These are phyloP conservation scores for Lepidurus couesii DNA, from an alignment of 1,140 invertebrate species.

Conservation along the genomic window DNA sequence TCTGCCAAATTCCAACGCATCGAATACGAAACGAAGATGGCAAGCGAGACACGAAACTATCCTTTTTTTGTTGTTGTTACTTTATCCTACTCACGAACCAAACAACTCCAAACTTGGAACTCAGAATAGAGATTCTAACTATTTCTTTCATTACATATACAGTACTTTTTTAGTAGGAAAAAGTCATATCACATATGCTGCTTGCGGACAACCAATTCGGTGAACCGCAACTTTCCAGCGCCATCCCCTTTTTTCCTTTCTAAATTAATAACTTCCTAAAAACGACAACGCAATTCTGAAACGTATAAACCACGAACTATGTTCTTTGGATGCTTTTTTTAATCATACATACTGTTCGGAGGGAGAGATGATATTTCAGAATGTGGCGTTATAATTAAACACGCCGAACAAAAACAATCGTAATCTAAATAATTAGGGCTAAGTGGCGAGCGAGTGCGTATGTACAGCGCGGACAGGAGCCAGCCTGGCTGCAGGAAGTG, in stretches of 20 bases:
- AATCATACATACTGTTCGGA: no score
- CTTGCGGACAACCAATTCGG: background rate
- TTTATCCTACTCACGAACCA: background rate
- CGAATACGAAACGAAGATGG: background rate
- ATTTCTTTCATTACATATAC: no score
- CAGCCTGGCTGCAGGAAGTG: constrained; percentile 11
- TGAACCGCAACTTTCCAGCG: background rate
- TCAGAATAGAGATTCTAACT: background rate
- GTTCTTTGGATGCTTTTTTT: no score
- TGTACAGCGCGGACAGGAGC: constrained; percentile 4
- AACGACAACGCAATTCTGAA: background rate
- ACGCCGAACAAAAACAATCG: background rate
- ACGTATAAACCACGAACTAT: background rate
- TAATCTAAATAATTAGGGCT: background rate
- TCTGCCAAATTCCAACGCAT: background rate
- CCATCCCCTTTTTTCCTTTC: background rate
- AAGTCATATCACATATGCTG: background rate
- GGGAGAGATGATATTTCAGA: no score
- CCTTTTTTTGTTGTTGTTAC: background rate
- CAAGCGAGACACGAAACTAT: background rate
- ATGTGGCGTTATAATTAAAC: background rate
- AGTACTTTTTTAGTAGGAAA: background rate
- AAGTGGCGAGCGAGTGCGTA: constrained; percentile 16
- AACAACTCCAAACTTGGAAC: constrained; percentile 8
- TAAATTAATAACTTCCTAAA: background rate